phyloP scores from a whole-genome alignment of 2,113 vertebrate genomes.

The Parus major region DNA sequence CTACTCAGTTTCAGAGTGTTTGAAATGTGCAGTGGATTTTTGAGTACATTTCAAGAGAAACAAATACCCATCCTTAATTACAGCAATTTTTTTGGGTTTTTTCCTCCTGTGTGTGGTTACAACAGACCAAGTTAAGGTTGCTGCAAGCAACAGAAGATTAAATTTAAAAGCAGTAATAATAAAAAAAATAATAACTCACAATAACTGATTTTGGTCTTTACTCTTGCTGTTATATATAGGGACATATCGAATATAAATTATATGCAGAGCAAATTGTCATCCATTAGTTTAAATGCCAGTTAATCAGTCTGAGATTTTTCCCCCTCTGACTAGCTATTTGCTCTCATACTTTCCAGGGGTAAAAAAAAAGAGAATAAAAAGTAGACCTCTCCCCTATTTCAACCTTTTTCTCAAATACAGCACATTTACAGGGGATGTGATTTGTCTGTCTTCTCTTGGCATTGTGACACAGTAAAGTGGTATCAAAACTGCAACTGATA shows the following conservation, averaged over 20 bases:
- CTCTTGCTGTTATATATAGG: not conserved
- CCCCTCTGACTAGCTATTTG: not conserved
- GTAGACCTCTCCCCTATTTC: not conserved
- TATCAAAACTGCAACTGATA: not conserved
- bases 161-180: not conserved
- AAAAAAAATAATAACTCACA: not conserved
- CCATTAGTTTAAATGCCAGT: not conserved
- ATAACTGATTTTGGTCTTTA: not conserved
- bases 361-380: not conserved
- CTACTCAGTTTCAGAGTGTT: not conserved
- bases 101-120: not conserved
- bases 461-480: not conserved
- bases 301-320: not conserved
- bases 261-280: not conserved
- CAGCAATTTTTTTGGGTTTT: accelerated
- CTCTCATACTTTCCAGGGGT: not conserved
- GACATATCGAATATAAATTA: not conserved
- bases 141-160: not conserved
- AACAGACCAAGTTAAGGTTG: not conserved
- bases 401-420: not conserved
- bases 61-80: not conserved
- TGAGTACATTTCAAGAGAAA: not conserved
- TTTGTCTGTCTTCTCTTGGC: not conserved
- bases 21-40: not conserved
- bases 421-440: not conserved